These are phyloP conservation scores for Rotaria macrura DNA, from an alignment of 2,888 invertebrate species.

Conservation along the genomic window DNA sequence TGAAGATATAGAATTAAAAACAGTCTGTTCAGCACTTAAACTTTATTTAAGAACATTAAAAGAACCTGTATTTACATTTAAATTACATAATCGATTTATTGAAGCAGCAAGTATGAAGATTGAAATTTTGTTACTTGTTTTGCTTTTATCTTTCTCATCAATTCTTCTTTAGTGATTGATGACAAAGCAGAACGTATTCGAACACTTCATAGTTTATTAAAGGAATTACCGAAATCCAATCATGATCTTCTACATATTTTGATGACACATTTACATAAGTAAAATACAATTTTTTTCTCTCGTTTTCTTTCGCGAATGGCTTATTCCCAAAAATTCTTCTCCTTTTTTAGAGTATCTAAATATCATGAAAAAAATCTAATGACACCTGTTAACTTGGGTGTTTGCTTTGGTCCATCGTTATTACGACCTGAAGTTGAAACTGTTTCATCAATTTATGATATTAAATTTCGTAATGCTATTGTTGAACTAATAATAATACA, in stretches of 20 bases:
- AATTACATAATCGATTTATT: conserved; percentile 80
- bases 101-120: conserved; percentile 10
- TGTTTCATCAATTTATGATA: conserved; percentile 92
- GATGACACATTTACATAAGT: conserved; percentile 76
- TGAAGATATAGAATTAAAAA: conserved; percentile 67
- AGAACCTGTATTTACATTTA: conserved; percentile 87
- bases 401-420: conserved; percentile 92
- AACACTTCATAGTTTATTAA: conserved; percentile 24
- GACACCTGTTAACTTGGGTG: conserved; percentile 87
- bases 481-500: conserved; percentile 88
- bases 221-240: conserved; percentile 56
- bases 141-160: no score
- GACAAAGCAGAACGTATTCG: conserved; percentile 23
- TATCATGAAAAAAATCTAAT: conserved; percentile 80
- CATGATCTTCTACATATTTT: conserved; percentile 75
- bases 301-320: conserved; percentile 39
- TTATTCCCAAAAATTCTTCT: no score
- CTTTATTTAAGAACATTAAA: conserved; percentile 82
- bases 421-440: conserved; percentile 88
- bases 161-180: neutral
- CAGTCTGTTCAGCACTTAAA: conserved; percentile 91
- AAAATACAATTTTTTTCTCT: conserved; percentile 39
- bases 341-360: conserved; percentile 62
- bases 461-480: conserved; percentile 96
- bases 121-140: neutral